Percentiles rank a stretch among this genome's conserved stretches.
Evolutionary conservation across 2,888 invertebrate genomes (phyloP).

Genomic region (Sesamia inferens): DNA sequence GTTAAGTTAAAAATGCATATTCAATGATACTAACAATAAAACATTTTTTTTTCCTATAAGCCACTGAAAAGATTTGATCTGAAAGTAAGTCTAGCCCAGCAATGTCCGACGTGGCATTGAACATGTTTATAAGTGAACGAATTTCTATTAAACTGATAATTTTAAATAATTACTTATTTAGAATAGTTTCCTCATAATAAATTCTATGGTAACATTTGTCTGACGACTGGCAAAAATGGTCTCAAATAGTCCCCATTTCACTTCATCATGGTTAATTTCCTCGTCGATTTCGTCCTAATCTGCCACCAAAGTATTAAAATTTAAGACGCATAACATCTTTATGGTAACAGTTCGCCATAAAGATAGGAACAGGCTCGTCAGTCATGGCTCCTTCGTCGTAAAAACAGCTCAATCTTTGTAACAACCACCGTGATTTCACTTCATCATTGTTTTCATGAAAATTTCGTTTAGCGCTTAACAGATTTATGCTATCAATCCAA

Average conservation of each 20-base stretch:
- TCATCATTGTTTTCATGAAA: constrained; percentile 23
- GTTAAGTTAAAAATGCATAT: no score
- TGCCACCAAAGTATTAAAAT: not conserved
- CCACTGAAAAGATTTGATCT: no score
- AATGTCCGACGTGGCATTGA: no score
- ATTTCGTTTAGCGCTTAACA: not conserved
- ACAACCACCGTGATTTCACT: constrained; percentile 12
- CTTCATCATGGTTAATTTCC: not conserved
- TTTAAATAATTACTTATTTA: no score
- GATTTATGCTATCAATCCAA: not conserved
- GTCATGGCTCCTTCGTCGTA: constrained; percentile 21
- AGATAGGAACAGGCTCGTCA: constrained; percentile 25
- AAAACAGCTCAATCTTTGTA: constrained; percentile 19
- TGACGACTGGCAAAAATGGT: not conserved
- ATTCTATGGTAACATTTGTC: not conserved
- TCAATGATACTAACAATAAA: no score
- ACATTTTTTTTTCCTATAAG: no score
- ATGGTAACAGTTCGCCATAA: constrained; percentile 13
- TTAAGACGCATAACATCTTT: constrained; percentile 15
- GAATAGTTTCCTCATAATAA: not conserved
- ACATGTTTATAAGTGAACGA: no score
- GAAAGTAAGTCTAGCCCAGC: no score
- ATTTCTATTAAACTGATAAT: no score
- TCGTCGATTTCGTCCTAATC: not conserved
- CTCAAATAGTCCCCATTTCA: not conserved